phyloP scores from a whole-genome alignment of 2,797 vertebrate species.

The Heliangelus exortis region DNA sequence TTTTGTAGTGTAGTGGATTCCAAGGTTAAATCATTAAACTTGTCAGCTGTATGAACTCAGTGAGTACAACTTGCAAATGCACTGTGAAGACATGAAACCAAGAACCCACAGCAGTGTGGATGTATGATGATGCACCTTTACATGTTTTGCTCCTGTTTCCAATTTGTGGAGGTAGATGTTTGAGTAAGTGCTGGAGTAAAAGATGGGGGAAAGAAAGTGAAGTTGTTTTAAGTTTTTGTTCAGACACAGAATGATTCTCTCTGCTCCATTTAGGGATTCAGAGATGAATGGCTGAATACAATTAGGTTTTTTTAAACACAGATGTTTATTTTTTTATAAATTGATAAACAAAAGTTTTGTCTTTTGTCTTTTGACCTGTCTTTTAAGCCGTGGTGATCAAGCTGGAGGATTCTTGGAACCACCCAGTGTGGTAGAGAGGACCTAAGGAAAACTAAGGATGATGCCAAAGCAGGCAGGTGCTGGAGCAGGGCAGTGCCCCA shows the following conservation, averaged over 20 bases:
- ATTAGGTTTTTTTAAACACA: neutral
- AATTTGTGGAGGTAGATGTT: neutral
- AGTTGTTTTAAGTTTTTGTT: neutral
- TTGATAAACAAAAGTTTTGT: neutral
- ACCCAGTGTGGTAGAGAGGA: neutral
- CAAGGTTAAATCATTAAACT: conserved; percentile 18
- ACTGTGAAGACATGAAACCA: neutral
- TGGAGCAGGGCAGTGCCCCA: neutral
- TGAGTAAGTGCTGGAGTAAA: neutral
- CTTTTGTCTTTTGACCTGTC: neutral
- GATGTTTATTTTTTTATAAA: neutral
- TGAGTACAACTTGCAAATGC: neutral
- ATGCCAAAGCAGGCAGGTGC: neutral
- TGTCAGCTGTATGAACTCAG: accelerated
- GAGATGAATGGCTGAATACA: neutral
- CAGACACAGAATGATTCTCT: neutral
- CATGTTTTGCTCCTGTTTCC: neutral
- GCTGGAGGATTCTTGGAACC: neutral
- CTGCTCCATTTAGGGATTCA: neutral
- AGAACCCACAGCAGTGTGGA: neutral
- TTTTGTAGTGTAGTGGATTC: neutral
- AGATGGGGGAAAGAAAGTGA: neutral
- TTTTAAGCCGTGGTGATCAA: neutral
- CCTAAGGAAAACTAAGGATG: neutral
- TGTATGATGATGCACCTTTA: neutral